A percentile compares a stretch with the other conserved stretches of the same genome.
phyloP scores from a whole-genome alignment of 2,888 invertebrate genomes.

The Nymphalis polychloros region DNA sequence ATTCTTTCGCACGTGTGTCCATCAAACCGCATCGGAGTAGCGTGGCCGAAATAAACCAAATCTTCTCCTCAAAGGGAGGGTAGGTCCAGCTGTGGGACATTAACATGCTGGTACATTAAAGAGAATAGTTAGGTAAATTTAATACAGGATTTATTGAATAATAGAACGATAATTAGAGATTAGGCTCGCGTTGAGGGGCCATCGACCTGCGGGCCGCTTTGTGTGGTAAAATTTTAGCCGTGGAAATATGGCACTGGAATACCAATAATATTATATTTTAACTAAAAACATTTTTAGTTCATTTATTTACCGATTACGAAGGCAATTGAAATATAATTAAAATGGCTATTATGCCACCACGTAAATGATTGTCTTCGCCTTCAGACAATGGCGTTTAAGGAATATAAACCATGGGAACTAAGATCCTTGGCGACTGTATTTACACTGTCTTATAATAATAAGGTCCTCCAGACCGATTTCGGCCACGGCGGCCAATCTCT shows the following conservation, averaged over 20 bases:
- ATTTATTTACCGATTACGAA: no score
- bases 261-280: background rate
- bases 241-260: slow-evolving; percentile 20
- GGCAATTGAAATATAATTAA: no score
- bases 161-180: slow-evolving; percentile 68
- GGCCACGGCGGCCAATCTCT: no score
- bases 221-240: slow-evolving; percentile 27
- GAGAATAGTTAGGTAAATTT: background rate
- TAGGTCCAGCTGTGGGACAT: no score
- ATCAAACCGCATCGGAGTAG: no score
- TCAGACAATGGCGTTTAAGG: background rate
- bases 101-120: background rate
- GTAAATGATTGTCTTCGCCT: background rate
- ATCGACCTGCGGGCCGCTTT: slow-evolving; percentile 42
- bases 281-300: no score
- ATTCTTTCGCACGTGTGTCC: no score
- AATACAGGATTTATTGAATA: slow-evolving; percentile 41
- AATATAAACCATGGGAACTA: background rate
- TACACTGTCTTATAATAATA: no score
- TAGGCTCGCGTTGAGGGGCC: slow-evolving; percentile 59
- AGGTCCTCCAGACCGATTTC: no score
- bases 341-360: background rate
- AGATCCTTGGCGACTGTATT: no score
- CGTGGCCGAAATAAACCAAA: no score
- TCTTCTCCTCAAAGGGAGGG: no score